Conservation (phyloP, 1,140 invertebrate species). For the Drosophila mauritiana region DNA sequence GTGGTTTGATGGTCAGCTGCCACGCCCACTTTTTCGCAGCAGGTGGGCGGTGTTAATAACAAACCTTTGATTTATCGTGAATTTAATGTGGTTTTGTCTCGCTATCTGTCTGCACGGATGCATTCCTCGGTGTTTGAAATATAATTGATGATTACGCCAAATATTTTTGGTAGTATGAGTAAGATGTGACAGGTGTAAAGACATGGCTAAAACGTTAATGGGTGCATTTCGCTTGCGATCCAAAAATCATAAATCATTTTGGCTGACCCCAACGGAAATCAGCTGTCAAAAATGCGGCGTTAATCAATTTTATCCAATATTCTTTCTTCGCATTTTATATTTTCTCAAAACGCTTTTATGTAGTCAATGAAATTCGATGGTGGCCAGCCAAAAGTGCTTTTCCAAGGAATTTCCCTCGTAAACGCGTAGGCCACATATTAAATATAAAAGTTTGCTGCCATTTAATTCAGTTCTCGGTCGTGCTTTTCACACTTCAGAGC, state of each 20-base stretch:
- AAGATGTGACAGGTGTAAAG: slow-evolving; percentile 60
- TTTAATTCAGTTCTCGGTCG: slow-evolving; percentile 42
- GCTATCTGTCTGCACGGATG: slow-evolving; percentile 18
- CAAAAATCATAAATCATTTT: slow-evolving; percentile 28
- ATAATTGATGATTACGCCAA: slow-evolving; percentile 65
- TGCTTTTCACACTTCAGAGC: slow-evolving; percentile 41
- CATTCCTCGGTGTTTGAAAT: slow-evolving; percentile 12
- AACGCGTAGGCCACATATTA: slow-evolving; percentile 26
- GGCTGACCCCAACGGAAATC: not conserved
- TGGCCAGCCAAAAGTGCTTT: not conserved
- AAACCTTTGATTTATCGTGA: slow-evolving; percentile 64
- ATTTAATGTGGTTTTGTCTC: slow-evolving; percentile 64
- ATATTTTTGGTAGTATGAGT: slow-evolving; percentile 15
- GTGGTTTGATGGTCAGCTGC: slow-evolving; percentile 30
- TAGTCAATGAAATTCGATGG: slow-evolving; percentile 3
- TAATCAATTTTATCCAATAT: slow-evolving; percentile 14
- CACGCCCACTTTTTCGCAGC: slow-evolving; percentile 20
- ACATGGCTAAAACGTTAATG: slow-evolving; percentile 21
- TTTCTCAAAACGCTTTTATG: not conserved
- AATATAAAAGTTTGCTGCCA: slow-evolving; percentile 26
- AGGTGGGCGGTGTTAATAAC: slow-evolving; percentile 35
- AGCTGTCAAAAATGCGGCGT: slow-evolving; percentile 1
- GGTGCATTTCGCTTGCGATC: slow-evolving; percentile 1
- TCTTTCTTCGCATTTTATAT: not conserved
- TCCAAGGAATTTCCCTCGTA: slow-evolving; percentile 26